Base-by-base conservation (phyloP, 1,140 invertebrate genomes). In the Aphaenogaster rudis region DNA sequence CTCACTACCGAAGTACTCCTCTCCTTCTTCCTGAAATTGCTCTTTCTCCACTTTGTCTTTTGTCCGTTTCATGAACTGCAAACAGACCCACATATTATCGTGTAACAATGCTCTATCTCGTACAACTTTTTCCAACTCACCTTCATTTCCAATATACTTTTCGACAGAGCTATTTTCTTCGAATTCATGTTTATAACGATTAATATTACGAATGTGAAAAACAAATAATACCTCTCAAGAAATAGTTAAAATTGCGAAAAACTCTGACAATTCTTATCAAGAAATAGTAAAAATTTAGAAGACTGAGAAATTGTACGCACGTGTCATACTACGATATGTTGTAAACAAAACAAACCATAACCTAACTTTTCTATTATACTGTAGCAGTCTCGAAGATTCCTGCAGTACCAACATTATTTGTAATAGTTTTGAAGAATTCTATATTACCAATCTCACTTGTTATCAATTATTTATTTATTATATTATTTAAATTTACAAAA, bases 41-140 rank as follows among this genome's bases (percentile, higher is more conserved):
- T 98, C 97, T 92, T 97, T 97, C 89, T 97, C 97, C 15, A 98
- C 96, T 93, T 97, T 97, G 64, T 98, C 97, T 95, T 98, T 98
- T 52, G 97, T 98, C 92, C 97, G 97, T 94, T 98, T 98, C 98
- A 99, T 99, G 95, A 99, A 99, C 96, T 97, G 88, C 45, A 94
- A 86, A 86, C 9, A 87, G 21, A 9, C 9, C 50, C 36, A 61
- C 3, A 21, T 21, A 45, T 74, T 15, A 17, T 71, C n/a, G 3
- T 28, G 21, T 33, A 64, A 28, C 8, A 17, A 48, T 39, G 61
- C 0, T 48, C 1, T 17, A 79, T 28, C 8, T 74, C 59, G 11
- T n/a, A 7, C 0, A 42, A 72, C 15, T 50, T 76, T 21, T 57
- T n/a, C 15, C 48, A 48, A 84, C 57, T 88, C 72, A 95, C 95